A percentile compares a stretch with the other conserved stretches of the same genome.
Evolutionary conservation across 2,113 vertebrate genomes (phyloP).

Genomic region (Neodon shergylaensis): DNA sequence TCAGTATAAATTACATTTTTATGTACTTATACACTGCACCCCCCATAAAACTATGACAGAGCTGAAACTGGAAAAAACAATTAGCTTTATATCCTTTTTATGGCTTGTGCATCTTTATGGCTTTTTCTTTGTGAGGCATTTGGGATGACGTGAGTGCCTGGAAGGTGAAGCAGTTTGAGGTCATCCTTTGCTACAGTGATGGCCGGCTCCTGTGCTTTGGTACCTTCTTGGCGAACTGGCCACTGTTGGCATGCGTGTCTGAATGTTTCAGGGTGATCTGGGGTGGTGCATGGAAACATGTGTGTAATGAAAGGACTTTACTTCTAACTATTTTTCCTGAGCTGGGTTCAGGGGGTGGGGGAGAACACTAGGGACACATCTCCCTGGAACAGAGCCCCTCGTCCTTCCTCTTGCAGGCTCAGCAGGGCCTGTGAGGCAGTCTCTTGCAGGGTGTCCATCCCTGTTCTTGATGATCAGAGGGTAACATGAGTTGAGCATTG

Average conservation of each 20-base stretch:
- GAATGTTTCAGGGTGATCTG: not conserved
- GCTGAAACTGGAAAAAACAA: not conserved
- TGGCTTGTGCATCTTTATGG: too few relatives aligned
- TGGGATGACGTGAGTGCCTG: not conserved
- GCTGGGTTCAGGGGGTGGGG: not conserved
- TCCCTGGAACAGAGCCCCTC: not conserved
- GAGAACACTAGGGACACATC: not conserved
- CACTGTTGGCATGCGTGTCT: not conserved
- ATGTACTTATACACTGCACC: not conserved
- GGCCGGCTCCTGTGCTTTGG: not conserved
- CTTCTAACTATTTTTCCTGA: not conserved
- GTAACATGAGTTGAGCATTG: not conserved
- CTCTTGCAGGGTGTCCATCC: not conserved
- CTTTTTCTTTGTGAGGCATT: not conserved
- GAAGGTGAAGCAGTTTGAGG: not conserved
- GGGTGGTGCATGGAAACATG: not conserved
- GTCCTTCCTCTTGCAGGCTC: not conserved
- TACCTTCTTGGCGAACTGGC: not conserved
- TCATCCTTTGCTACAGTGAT: not conserved
- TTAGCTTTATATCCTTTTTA: not conserved
- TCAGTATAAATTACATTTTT: not conserved
- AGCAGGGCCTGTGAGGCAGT: too few relatives aligned
- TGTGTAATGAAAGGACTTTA: not conserved
- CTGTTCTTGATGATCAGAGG: not conserved
- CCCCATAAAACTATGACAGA: not conserved